A percentile compares a stretch with the other conserved stretches of the same genome.
Conservation (phyloP, 2,888 invertebrate genomes). For the Eubasilissa splendida region DNA sequence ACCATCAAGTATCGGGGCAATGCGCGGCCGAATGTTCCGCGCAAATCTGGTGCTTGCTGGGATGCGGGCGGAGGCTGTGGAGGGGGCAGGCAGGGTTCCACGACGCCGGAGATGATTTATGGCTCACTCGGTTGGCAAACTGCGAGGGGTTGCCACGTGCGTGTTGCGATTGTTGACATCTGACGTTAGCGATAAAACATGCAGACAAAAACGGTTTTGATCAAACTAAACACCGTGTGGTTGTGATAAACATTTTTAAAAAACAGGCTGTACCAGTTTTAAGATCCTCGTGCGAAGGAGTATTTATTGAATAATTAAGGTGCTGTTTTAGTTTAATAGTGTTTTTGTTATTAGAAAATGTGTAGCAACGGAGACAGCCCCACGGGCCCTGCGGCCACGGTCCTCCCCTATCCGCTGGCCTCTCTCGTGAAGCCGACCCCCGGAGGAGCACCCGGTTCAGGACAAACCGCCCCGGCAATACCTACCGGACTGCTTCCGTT, state of each 20-base stretch:
- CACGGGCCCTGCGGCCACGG: conserved; percentile 62
- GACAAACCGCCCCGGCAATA: conserved; percentile 44
- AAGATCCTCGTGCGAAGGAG: background rate
- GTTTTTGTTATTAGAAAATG: conserved; percentile 63
- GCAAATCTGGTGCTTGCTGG: conserved; percentile 23
- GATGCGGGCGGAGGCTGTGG: background rate
- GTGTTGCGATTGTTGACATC: background rate
- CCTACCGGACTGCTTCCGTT: conserved; percentile 69
- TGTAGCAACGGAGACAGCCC: conserved; percentile 69
- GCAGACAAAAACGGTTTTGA: background rate
- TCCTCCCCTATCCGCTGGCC: conserved; percentile 68
- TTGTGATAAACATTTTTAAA: background rate
- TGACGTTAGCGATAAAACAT: conserved; percentile 16
- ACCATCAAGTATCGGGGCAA: background rate
- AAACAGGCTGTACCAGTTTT: background rate
- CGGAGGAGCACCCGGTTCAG: conserved; percentile 63
- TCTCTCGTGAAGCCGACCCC: conserved; percentile 69
- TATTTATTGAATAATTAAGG: background rate
- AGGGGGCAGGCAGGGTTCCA: conserved; percentile 40
- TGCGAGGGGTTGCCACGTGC: conserved; percentile 27
- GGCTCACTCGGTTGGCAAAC: conserved; percentile 49
- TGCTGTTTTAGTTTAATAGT: background rate
- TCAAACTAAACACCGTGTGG: conserved; percentile 57
- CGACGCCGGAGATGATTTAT: conserved; percentile 48
- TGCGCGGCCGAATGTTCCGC: background rate